Conservation (phyloP, 2,888 invertebrate genomes). For the Mimas tiliae region DNA sequence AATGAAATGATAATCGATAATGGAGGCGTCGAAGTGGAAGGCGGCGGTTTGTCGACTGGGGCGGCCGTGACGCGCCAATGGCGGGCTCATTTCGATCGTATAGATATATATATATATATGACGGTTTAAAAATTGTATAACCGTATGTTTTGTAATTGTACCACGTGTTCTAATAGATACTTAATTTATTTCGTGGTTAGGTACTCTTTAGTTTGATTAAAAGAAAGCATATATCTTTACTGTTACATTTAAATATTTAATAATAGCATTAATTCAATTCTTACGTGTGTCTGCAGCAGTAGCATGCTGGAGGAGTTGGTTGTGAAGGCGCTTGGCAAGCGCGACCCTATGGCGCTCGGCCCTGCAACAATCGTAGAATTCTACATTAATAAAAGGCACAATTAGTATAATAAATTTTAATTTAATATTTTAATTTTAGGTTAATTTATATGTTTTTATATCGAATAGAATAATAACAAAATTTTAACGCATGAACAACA, state of each 20-base stretch:
- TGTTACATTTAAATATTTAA: neutral
- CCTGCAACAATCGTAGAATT: slow-evolving; percentile 79
- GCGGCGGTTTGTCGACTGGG: slow-evolving; percentile 66
- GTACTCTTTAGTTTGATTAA: neutral
- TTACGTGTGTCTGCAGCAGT: slow-evolving; percentile 96
- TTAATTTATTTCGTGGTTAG: slow-evolving; percentile 19
- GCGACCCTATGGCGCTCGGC: slow-evolving; percentile 84
- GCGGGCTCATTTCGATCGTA: slow-evolving; percentile 54
- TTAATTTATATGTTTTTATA: neutral
- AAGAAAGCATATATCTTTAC: neutral
- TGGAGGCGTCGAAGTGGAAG: slow-evolving; percentile 73
- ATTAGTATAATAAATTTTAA: neutral
- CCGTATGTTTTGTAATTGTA: slow-evolving; percentile 43
- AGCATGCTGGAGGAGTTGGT: slow-evolving; percentile 93
- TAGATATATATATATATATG: slow-evolving; percentile 38
- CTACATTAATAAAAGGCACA: slow-evolving; percentile 41
- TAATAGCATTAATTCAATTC: slow-evolving; percentile 45
- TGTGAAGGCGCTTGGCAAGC: slow-evolving; percentile 84
- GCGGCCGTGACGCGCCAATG: slow-evolving; percentile 69
- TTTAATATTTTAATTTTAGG: neutral
- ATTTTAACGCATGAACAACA: slow-evolving; percentile 44
- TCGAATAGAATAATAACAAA: slow-evolving; percentile 16
- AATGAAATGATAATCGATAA: slow-evolving; percentile 74
- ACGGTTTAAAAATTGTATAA: slow-evolving; percentile 36
- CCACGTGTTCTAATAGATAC: slow-evolving; percentile 64